These are phyloP conservation scores for Halcyon badia DNA, from an alignment of 2,797 vertebrate species.

Conservation along the genomic window DNA sequence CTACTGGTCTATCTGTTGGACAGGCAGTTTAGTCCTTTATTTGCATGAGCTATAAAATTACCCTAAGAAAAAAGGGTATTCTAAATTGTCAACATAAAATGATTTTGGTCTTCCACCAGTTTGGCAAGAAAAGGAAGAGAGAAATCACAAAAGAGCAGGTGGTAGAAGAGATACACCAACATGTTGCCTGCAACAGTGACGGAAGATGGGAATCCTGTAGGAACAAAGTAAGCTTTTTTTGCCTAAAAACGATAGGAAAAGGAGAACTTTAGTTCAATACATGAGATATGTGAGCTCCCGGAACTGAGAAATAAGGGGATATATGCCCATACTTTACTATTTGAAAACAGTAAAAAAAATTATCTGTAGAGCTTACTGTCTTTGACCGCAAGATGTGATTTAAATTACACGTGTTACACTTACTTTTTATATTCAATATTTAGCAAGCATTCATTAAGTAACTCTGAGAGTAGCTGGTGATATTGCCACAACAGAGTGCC, in stretches of 20 bases:
- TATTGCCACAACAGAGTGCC: not conserved
- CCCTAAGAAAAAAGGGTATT: not conserved
- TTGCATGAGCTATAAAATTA: not conserved
- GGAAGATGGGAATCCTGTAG: not conserved
- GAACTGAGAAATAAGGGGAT: not conserved
- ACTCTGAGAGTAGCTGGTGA: not conserved
- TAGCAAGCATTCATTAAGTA: not conserved
- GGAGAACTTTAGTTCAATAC: not conserved
- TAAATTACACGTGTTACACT: not conserved
- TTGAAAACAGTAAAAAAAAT: not conserved
- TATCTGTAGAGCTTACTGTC: not conserved
- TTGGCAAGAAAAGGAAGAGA: constrained; percentile 23
- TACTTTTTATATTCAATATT: not conserved
- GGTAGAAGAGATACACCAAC: constrained; percentile 1
- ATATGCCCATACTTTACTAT: not conserved
- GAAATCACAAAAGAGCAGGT: constrained; percentile 30
- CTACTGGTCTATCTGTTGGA: not conserved
- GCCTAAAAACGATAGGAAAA: not conserved
- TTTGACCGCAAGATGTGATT: not conserved
- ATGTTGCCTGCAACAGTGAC: not conserved
- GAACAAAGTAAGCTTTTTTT: not conserved
- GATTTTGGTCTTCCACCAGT: not conserved
- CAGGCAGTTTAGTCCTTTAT: not conserved
- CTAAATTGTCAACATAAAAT: not conserved
- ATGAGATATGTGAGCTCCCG: not conserved